These are phyloP conservation scores for Pinna nobilis DNA, from an alignment of 1,140 invertebrate genomes.

Conservation along the genomic window DNA sequence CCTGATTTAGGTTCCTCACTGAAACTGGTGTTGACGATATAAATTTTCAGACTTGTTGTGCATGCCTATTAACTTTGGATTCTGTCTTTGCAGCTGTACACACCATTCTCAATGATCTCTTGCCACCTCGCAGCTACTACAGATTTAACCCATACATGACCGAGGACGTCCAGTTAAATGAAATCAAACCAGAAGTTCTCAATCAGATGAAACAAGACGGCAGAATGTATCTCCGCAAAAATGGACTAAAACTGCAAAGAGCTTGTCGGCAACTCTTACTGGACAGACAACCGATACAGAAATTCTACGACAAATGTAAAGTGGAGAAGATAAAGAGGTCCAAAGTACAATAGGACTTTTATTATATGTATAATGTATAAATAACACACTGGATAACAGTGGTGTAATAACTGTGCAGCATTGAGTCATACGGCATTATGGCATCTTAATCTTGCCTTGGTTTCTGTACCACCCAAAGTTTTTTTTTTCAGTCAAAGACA, in stretches of 20 bases:
- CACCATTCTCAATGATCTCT: conserved; percentile 86
- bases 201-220: conserved; percentile 77
- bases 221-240: conserved; percentile 84
- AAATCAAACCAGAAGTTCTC: conserved; percentile 81
- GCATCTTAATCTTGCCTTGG: no score
- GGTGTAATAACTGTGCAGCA: no score
- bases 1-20: no score
- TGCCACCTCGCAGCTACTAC: conserved; percentile 87
- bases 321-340: conserved; percentile 4
- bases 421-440: no score
- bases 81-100: conserved; percentile 77
- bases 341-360: background rate
- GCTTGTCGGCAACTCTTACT: conserved; percentile 77
- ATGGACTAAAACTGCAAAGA: conserved; percentile 82
- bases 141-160: conserved; percentile 93
- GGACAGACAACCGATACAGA: conserved; percentile 55
- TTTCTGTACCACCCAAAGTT: no score
- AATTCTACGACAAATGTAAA: conserved; percentile 43
- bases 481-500: no score
- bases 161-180: conserved; percentile 88
- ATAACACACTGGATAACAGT: no score
- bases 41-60: background rate
- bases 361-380: background rate
- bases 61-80: background rate
- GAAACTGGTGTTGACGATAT: background rate